Percentiles rank a stretch among this genome's conserved stretches.
These are phyloP conservation scores for Lepidochrysops patricia DNA, from an alignment of 2,888 invertebrate species.

Conservation along the genomic window DNA sequence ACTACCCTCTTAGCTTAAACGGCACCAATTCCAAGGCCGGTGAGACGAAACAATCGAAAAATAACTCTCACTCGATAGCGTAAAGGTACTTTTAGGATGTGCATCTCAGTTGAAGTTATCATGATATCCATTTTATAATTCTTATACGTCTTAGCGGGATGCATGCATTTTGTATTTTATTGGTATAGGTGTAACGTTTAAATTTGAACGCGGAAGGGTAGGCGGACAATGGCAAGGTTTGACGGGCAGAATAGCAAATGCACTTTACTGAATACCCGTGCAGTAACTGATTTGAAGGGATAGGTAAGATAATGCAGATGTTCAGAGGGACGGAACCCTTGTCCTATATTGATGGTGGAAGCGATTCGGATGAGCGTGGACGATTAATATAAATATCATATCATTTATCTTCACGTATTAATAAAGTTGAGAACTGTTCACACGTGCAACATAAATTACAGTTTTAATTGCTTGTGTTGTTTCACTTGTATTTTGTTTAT, in stretches of 20 bases:
- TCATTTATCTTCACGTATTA: conserved; percentile 14
- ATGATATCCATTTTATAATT: conserved; percentile 42
- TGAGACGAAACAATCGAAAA: conserved; percentile 25
- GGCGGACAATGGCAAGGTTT: conserved; percentile 50
- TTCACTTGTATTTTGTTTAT: background rate
- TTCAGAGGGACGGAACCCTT: conserved; percentile 37
- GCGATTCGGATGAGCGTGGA: conserved; percentile 55
- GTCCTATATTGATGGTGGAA: conserved; percentile 55
- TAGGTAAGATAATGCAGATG: conserved; percentile 72
- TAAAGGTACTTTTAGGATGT: conserved; percentile 28
- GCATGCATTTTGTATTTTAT: conserved; percentile 28
- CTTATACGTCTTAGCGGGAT: conserved; percentile 25
- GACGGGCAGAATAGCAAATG: conserved; percentile 60
- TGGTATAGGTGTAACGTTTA: conserved; percentile 23
- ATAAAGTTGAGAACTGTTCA: conserved; percentile 16
- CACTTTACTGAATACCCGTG: conserved; percentile 65
- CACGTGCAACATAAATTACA: conserved; percentile 14
- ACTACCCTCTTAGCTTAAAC: conserved; percentile 72
- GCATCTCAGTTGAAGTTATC: conserved; percentile 43
- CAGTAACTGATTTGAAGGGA: conserved; percentile 60
- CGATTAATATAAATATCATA: conserved; percentile 60
- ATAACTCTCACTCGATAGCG: conserved; percentile 23
- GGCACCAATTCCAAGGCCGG: conserved; percentile 40
- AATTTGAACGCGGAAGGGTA: conserved; percentile 25
- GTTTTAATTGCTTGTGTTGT: background rate